Evolutionary conservation across 2,797 vertebrate genomes (phyloP).

Genomic region (Urosaurus nigricauda): DNA sequence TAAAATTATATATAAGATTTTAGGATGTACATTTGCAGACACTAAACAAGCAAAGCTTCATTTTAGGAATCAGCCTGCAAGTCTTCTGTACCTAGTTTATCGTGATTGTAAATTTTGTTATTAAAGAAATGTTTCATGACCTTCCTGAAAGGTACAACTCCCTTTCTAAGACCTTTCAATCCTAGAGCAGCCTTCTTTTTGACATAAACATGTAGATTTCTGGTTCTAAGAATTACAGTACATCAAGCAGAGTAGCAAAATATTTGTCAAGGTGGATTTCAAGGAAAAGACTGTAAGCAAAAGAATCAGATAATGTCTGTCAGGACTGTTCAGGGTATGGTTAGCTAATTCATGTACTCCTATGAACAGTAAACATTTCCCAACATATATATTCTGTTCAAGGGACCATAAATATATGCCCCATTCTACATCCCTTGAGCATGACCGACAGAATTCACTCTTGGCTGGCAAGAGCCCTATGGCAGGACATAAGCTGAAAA

Average conservation of each 20-base stretch:
- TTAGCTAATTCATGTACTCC: background rate
- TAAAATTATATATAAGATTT: background rate
- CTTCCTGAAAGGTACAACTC: background rate
- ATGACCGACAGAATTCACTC: background rate
- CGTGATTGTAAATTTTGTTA: background rate
- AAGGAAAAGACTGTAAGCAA: slow-evolving; percentile 6
- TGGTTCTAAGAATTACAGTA: background rate
- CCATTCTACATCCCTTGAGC: background rate
- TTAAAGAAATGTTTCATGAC: background rate
- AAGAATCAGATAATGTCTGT: background rate
- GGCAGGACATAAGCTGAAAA: background rate
- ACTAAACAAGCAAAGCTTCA: background rate
- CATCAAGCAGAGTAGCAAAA: background rate
- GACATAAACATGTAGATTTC: background rate
- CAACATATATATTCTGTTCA: slow-evolving; percentile 5
- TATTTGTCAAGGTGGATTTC: slow-evolving; percentile 7
- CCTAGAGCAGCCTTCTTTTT: background rate
- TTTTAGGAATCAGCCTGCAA: background rate
- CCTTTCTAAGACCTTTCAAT: background rate
- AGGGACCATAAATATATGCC: background rate
- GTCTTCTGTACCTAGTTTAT: background rate
- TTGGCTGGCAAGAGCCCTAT: background rate
- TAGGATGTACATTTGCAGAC: background rate
- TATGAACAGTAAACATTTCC: slow-evolving; percentile 9
- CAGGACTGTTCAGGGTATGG: background rate